Evolutionary conservation across 2,797 vertebrate species (phyloP).

Genomic region (Cirrhinus molitorella): DNA sequence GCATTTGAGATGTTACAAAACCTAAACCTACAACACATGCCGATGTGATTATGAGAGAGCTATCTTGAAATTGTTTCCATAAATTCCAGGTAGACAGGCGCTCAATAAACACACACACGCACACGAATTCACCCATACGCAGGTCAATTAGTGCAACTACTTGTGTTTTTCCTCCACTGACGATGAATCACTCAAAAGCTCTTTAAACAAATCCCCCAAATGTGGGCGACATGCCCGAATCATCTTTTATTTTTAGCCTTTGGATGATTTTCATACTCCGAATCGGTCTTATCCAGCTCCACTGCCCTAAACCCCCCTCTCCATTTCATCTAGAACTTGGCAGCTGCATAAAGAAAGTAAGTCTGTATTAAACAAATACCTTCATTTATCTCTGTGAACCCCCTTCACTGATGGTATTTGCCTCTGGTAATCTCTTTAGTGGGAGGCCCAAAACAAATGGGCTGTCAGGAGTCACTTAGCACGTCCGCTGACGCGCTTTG

Average conservation of each 20-base stretch:
- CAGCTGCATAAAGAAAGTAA: slow-evolving; percentile 49
- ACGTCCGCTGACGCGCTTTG: slow-evolving; percentile 2
- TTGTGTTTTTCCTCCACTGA: neutral
- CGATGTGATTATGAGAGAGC: neutral
- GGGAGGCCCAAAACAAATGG: slow-evolving; percentile 47
- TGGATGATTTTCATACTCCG: slow-evolving; percentile 16
- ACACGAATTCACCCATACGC: neutral
- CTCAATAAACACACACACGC: slow-evolving; percentile 7
- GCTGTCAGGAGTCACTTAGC: slow-evolving; percentile 51
- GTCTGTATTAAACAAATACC: slow-evolving; percentile 52
- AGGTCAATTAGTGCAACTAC: slow-evolving; percentile 18
- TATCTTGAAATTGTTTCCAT: neutral
- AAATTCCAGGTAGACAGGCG: slow-evolving; percentile 24
- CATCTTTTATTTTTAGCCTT: slow-evolving; percentile 34
- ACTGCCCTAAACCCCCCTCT: neutral
- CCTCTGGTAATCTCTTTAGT: slow-evolving; percentile 47
- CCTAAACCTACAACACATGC: slow-evolving; percentile 1
- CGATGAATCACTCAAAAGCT: slow-evolving; percentile 30
- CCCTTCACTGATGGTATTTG: slow-evolving; percentile 43
- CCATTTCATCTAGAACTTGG: slow-evolving; percentile 47
- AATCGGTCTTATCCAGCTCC: slow-evolving; percentile 16
- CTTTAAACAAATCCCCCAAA: slow-evolving; percentile 18
- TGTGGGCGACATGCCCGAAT: neutral
- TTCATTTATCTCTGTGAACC: slow-evolving; percentile 47
- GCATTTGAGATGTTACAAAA: slow-evolving; percentile 3